Evolutionary conservation across 2,888 invertebrate species (phyloP), one percentile per base, ranked within the genome.

Genomic region (Limnephilus auricula): DNA sequence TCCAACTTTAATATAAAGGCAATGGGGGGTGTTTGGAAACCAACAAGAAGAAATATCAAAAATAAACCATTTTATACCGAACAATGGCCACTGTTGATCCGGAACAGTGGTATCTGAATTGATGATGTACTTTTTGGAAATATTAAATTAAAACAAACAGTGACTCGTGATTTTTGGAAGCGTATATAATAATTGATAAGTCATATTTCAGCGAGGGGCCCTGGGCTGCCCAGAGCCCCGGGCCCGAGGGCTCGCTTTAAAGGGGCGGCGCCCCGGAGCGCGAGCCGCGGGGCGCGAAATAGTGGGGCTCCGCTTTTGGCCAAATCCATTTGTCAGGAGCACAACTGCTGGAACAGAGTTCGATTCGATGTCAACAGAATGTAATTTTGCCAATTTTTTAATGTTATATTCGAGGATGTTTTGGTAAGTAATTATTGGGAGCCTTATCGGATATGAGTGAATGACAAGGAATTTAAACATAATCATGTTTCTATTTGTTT

Each of bases 91-190:
- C 87, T 88, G 78, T 78, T 31, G 86, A 86, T 15, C 32, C 31
- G 80, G 32, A 31, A 34, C 32, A 82, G 31, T 31, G 45, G 85
- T 85, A 50, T 86, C 25, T 12, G 32, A 88, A 88, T 88, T 88
- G 78, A 88, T 88, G 87, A 50, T 89, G 31, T 25, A 80, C 45
- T 90, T 90, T 90, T 65, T 65, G 83, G 34, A 80, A 83, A 83
- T 34, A 90, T 90, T 86, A 92, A 91, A 92, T 92, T 90, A 91
- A 92, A 92, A 92, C 92, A 92, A 92, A 92, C 92, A 92, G 92
- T 92, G 92, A 92, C 90, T 92, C 87, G 90, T 65, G 89, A 32
- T 80, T 86, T 91, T 92, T 90, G 87, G 89, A 87, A 86, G 89
- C 89, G 79, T 86, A 89, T 90, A 85, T 78, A 89, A 90, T 91